phyloP scores from a whole-genome alignment of 1,140 invertebrate species.

The Acyrthosiphon pisum region DNA sequence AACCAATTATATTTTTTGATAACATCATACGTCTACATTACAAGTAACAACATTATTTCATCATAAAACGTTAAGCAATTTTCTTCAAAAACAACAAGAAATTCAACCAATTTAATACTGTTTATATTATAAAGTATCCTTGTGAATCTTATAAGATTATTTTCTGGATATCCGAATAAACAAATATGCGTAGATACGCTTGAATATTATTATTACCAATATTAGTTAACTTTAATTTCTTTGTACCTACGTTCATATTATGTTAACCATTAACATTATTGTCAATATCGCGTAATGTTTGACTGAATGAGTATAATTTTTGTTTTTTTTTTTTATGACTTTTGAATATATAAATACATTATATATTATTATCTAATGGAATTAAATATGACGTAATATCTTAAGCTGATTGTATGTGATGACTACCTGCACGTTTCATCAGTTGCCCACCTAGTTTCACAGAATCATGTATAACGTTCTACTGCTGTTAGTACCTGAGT shows the following conservation, averaged over 20 bases:
- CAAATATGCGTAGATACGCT: neutral
- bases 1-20: too few species aligned
- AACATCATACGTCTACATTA: neutral
- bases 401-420: conserved; percentile 12
- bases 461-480: neutral
- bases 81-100: neutral
- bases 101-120: neutral
- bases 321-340: neutral
- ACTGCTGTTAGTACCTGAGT: neutral
- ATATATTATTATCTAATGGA: neutral
- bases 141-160: neutral
- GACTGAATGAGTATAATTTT: neutral
- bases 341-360: neutral
- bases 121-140: too few species aligned
- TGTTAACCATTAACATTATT: neutral
- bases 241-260: neutral
- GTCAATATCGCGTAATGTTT: too few species aligned
- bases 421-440: conserved; percentile 12
- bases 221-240: neutral
- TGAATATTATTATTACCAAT: neutral
- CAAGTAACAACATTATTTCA: neutral
- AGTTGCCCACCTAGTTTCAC: neutral
- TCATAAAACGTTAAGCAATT: neutral
- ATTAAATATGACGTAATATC: neutral
- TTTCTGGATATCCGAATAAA: neutral